Percentiles rank a stretch among this genome's conserved stretches.
These are phyloP conservation scores for Lacerta bilineata DNA, from an alignment of 2,797 vertebrate genomes.

Conservation along the genomic window DNA sequence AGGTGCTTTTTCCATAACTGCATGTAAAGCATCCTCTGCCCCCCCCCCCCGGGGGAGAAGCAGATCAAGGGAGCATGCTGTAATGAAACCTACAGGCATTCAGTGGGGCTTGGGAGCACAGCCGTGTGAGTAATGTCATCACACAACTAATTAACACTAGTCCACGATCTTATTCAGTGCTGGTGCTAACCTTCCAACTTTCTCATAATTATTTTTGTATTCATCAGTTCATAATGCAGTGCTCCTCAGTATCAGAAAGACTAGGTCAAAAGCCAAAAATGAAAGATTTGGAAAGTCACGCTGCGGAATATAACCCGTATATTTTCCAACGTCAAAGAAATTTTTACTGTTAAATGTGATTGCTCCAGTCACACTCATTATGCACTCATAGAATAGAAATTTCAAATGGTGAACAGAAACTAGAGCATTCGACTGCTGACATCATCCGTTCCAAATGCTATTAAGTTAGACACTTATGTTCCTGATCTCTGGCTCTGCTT, in stretches of 20 bases:
- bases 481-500: constrained; percentile 30
- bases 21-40: not conserved
- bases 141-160: constrained; percentile 55
- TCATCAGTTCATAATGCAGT: constrained; percentile 47
- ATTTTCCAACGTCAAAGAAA: constrained; percentile 57
- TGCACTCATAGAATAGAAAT: constrained; percentile 51
- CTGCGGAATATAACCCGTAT: constrained; percentile 49
- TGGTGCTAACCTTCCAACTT: constrained; percentile 45
- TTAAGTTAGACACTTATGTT: constrained; percentile 45
- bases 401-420: constrained; percentile 29
- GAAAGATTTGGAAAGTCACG: constrained; percentile 58
- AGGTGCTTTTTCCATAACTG: not conserved
- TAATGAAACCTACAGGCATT: constrained; percentile 45
- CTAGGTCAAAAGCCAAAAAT: constrained; percentile 59
- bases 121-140: constrained; percentile 43
- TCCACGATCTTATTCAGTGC: constrained; percentile 33
- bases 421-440: not conserved
- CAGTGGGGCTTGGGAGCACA: not conserved
- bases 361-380: constrained; percentile 62
- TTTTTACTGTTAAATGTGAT: constrained; percentile 58
- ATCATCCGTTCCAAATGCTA: constrained; percentile 25
- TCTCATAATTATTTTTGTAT: constrained; percentile 58
- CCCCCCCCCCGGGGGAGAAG: not conserved
- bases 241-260: constrained; percentile 50
- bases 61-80: not conserved